These are phyloP conservation scores for Paramuricea clavata DNA, from an alignment of 92 coral and sea anemone species.

Conservation along the genomic window DNA sequence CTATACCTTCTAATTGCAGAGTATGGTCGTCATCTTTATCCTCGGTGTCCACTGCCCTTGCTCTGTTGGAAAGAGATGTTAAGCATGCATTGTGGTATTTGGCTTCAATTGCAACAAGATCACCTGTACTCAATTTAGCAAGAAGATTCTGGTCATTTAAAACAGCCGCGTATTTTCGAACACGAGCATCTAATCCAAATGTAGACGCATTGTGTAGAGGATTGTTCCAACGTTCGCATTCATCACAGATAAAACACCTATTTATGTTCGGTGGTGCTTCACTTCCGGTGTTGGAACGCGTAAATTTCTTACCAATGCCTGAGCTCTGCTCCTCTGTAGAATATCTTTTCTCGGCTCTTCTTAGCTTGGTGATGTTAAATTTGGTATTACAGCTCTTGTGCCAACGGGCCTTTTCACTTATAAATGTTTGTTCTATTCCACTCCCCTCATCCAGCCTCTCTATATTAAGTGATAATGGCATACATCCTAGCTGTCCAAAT, in stretches of 20 bases:
- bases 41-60: not conserved
- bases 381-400: slow-evolving; percentile 44
- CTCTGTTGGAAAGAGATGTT: slow-evolving; percentile 12
- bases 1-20: slow-evolving; percentile 63
- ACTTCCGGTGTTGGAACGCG: too few species aligned
- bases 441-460: too few species aligned
- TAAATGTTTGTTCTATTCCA: too few species aligned
- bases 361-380: slow-evolving; percentile 12
- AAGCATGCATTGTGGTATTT: slow-evolving; percentile 31
- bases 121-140: slow-evolving; percentile 11
- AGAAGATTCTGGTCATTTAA: slow-evolving; percentile 21
- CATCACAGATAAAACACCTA: slow-evolving; percentile 28
- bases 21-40: slow-evolving; percentile 26
- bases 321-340: too few species aligned
- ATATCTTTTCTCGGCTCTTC: slow-evolving; percentile 51
- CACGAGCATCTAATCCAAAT: slow-evolving; percentile 34
- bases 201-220: slow-evolving; percentile 52
- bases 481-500: too few species aligned
- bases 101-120: slow-evolving; percentile 8
- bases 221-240: too few species aligned
- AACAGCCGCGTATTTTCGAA: slow-evolving; percentile 53
- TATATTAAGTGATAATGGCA: too few species aligned
- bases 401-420: not conserved
- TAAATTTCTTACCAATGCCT: too few species aligned
- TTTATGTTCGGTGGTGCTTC: not conserved